Percentiles rank a stretch among this genome's conserved stretches.
Evolutionary conservation across 1,140 invertebrate species (phyloP).

Genomic region (Philopotamus ludificatus): DNA sequence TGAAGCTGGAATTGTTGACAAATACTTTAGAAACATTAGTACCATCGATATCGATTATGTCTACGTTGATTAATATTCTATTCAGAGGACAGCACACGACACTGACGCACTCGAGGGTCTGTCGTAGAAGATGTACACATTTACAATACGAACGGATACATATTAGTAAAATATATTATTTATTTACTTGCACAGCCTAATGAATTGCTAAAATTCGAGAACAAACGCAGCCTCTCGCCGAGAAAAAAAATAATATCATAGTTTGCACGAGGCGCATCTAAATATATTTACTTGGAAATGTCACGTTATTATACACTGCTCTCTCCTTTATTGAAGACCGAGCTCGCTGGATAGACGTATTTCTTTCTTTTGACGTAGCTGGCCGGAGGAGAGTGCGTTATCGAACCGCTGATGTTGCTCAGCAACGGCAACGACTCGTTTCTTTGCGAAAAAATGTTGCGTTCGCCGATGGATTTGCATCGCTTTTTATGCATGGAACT

Average conservation of each 20-base stretch:
- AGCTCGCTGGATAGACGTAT: constrained; percentile 59
- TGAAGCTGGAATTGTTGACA: too few species aligned
- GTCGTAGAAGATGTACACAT: too few species aligned
- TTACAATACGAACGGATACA: too few species aligned
- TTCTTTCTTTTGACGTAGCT: constrained; percentile 61
- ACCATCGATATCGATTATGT: too few species aligned
- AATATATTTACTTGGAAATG: too few species aligned
- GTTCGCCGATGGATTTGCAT: constrained; percentile 53
- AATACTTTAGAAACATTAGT: too few species aligned
- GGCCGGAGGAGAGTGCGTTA: constrained; percentile 54
- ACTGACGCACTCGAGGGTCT: too few species aligned
- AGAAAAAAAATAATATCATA: constrained; percentile 5
- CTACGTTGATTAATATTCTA: too few species aligned
- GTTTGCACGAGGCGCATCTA: too few species aligned
- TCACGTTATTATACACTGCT: constrained; percentile 59
- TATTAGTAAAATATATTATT: background rate
- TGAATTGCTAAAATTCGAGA: background rate
- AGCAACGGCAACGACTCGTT: constrained; percentile 59
- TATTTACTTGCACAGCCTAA: constrained; percentile 14
- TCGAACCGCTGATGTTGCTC: constrained; percentile 51
- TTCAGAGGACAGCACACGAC: too few species aligned
- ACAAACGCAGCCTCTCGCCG: constrained; percentile 4
- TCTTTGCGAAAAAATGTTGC: constrained; percentile 47
- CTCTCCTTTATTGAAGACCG: constrained; percentile 55
- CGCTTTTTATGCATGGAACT: constrained; percentile 50